These are phyloP conservation scores for Premnoplex brunnescens DNA, from an alignment of 2,797 vertebrate species.

Conservation along the genomic window DNA sequence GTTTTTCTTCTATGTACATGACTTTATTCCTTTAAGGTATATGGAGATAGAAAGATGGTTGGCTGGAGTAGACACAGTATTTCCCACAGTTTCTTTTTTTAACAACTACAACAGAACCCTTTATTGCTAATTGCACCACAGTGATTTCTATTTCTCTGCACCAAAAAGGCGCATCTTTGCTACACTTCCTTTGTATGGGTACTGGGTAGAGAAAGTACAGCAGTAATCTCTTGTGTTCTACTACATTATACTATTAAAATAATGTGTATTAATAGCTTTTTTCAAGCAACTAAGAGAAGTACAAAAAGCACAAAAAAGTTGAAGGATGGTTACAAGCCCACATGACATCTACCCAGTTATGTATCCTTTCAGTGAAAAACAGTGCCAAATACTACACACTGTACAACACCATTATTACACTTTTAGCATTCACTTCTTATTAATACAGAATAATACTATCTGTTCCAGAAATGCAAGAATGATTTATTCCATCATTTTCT, in stretches of 20 bases:
- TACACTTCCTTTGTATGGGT: background rate
- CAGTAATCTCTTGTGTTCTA: background rate
- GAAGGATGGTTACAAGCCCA: background rate
- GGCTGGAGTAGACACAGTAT: background rate
- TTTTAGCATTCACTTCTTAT: background rate
- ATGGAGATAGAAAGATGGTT: background rate
- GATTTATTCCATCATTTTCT: background rate
- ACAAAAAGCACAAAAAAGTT: background rate
- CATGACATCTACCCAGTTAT: background rate
- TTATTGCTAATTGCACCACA: background rate
- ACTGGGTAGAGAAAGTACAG: background rate
- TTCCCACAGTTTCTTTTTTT: background rate
- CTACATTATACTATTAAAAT: background rate
- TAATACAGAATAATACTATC: background rate
- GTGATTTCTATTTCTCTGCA: background rate
- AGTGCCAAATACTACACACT: background rate
- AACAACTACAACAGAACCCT: background rate
- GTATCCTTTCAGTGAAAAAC: background rate
- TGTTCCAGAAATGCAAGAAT: background rate
- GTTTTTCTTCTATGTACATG: slow-evolving; percentile 19
- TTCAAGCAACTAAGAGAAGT: background rate
- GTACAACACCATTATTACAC: background rate
- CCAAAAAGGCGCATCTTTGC: background rate
- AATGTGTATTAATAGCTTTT: background rate
- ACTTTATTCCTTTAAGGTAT: background rate